Base-by-base conservation (phyloP, 2,888 invertebrate genomes). In the Gerris lacustris region DNA sequence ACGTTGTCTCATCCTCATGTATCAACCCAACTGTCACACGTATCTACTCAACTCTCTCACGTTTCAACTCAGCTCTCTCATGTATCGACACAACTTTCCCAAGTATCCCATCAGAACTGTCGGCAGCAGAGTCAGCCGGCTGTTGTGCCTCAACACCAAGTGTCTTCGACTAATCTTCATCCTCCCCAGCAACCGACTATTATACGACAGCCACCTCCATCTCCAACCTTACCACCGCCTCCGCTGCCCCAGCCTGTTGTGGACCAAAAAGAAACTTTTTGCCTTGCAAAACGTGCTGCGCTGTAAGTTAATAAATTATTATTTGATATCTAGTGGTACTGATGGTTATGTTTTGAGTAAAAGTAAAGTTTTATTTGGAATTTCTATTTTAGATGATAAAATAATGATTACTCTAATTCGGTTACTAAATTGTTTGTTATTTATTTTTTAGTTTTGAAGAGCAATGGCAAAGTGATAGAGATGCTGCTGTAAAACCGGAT, bases 391-490 rank as follows among this genome's bases (percentile, higher is more conserved):
- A n/a, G n/a, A n/a, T n/a, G n/a, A n/a, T n/a, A n/a, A n/a, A n/a
- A n/a, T n/a, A n/a, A 31, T 31, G 31, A 31, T 31, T 31, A 31
- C 31, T 4, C 31, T 31, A 31, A 31, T 31, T 31, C 4, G 31
- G 31, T 31, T 31, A 31, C 31, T 31, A 31, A 31, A 31, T 31
- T 31, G 31, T 31, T 31, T 31, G 1, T 31, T 31, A 4, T 31
- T 31, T 31, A 31, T 18, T 75, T 75, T 79, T 74, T 75, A 91
- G 91, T 77, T 86, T 91, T 77, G 89, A 90, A 76, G 87, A 88
- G 72, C 90, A 91, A 79, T 79, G 90, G 77, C 85, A 86, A 78
- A 86, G 87, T 68, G 91, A 92, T 81, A 90, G 91, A 80, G 86
- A 86, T 76, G 88, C 87, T 72, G 90, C 88, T 68, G 80, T 86